Percentiles rank a stretch among this genome's conserved stretches.
Conservation (phyloP, 2,888 invertebrate species). For the Plebejus melissa region DNA sequence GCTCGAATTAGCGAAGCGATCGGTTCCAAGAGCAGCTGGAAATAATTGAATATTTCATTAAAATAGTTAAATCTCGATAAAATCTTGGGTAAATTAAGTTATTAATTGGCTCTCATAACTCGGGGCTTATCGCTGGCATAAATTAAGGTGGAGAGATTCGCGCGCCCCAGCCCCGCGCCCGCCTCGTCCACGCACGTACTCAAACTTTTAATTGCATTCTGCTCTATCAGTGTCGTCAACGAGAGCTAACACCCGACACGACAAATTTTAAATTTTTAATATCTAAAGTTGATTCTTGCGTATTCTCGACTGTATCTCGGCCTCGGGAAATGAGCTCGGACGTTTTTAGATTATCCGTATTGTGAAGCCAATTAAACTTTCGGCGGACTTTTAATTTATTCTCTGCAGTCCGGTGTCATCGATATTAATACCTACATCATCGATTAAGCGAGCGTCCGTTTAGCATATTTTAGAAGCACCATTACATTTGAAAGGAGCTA, state of each 20-base stretch:
- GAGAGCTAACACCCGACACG: slow-evolving; percentile 53
- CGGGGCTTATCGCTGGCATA: slow-evolving; percentile 69
- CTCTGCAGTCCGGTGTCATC: neutral
- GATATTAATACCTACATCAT: neutral
- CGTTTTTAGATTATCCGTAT: slow-evolving; percentile 7
- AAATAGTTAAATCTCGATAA: slow-evolving; percentile 49
- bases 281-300: slow-evolving; percentile 20
- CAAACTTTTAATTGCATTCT: slow-evolving; percentile 78
- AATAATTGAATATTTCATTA: slow-evolving; percentile 37
- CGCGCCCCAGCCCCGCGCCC: slow-evolving; percentile 42
- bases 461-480: neutral
- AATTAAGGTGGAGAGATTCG: slow-evolving; percentile 67
- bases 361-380: slow-evolving; percentile 9
- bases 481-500: neutral
- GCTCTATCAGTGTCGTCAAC: slow-evolving; percentile 74
- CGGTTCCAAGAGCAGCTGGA: neutral
- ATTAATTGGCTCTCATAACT: slow-evolving; percentile 75
- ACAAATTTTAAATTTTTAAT: slow-evolving; percentile 26
- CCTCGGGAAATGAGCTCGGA: slow-evolving; percentile 2
- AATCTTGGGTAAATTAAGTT: slow-evolving; percentile 68
- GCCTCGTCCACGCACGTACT: slow-evolving; percentile 75
- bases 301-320: neutral
- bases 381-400: neutral
- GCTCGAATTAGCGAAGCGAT: slow-evolving; percentile 1
- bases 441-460: neutral